Conservation (phyloP, 2,113 vertebrate species). For the Rutilus rutilus region DNA sequence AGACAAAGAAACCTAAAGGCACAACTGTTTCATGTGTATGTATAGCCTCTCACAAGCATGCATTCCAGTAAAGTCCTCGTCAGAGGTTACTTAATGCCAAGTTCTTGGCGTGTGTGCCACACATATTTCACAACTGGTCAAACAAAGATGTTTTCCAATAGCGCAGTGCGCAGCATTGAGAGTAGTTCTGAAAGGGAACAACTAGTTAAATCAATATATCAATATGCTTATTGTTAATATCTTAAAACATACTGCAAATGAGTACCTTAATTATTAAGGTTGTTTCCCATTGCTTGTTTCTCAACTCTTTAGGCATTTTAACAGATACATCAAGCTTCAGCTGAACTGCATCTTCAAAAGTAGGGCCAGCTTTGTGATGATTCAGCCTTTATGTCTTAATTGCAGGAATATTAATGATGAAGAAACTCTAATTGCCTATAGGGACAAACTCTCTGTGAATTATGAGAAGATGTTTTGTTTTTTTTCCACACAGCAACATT, state of each 20-base stretch:
- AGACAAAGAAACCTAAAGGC: too few species aligned
- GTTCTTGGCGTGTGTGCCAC: too few species aligned
- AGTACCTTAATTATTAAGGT: background rate
- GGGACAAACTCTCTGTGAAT: conserved; percentile 50
- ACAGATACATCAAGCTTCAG: conserved; percentile 35
- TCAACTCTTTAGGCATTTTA: conserved; percentile 2
- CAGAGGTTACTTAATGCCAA: too few species aligned
- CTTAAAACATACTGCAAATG: background rate
- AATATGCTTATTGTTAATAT: too few species aligned
- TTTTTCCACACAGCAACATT: background rate
- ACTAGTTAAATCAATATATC: too few species aligned
- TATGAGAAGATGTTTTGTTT: background rate
- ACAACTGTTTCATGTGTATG: too few species aligned
- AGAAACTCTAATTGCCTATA: conserved; percentile 47
- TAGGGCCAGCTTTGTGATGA: conserved; percentile 52
- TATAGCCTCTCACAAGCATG: too few species aligned
- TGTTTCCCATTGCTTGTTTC: background rate
- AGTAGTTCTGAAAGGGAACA: too few species aligned
- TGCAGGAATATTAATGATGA: conserved; percentile 56
- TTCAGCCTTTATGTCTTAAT: conserved; percentile 61
- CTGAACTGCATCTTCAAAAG: conserved; percentile 38
- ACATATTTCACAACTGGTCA: too few species aligned
- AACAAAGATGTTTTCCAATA: too few species aligned
- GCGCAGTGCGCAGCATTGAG: too few species aligned
- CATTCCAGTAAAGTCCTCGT: too few species aligned